phyloP scores from a whole-genome alignment of 2,113 vertebrate species.

The Brachypteracias leptosomus region DNA sequence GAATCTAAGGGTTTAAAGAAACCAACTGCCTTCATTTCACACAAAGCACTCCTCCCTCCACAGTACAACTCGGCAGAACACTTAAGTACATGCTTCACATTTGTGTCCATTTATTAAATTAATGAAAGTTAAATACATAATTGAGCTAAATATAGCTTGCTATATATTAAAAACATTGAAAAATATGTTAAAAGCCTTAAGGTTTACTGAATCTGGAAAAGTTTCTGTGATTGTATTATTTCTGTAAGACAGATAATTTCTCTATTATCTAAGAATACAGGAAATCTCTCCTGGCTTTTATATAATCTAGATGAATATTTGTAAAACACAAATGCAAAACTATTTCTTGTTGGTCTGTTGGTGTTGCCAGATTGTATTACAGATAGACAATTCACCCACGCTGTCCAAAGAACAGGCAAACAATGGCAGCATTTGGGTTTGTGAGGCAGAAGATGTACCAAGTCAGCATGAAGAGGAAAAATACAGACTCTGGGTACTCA shows the following conservation, averaged over 20 bases:
- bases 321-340: background rate
- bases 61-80: background rate
- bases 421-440: background rate
- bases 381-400: background rate
- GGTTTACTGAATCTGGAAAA: background rate
- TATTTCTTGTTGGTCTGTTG: background rate
- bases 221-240: background rate
- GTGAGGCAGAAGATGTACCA: background rate
- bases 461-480: background rate
- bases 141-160: background rate
- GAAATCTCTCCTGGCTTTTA: background rate
- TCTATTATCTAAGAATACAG: background rate
- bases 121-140: background rate
- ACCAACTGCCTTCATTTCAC: background rate
- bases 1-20: conserved; percentile 16
- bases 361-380: background rate
- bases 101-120: background rate
- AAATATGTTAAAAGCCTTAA: background rate
- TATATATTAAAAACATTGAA: background rate
- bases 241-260: background rate
- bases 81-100: background rate
- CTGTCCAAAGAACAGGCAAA: background rate
- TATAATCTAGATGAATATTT: background rate
- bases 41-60: background rate
- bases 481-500: background rate